A percentile compares a stretch with the other conserved stretches of the same genome.
These are phyloP conservation scores for Temnothorax ravouxi DNA, from an alignment of 2,888 invertebrate species.

Conservation along the genomic window DNA sequence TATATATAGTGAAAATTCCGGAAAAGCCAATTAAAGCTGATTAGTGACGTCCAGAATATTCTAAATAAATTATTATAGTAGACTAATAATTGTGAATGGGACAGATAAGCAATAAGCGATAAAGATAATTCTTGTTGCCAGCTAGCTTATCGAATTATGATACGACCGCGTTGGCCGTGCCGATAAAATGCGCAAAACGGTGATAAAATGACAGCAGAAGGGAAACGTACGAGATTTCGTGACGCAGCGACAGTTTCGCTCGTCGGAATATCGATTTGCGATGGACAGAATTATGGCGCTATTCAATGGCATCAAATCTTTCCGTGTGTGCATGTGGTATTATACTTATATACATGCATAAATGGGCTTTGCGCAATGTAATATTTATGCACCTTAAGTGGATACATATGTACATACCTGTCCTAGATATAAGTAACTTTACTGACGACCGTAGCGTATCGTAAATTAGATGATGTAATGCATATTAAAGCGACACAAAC, in stretches of 20 bases:
- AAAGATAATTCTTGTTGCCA: conserved; percentile 3
- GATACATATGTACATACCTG: neutral
- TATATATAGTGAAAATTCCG: neutral
- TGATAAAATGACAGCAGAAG: neutral
- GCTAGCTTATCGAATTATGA: conserved; percentile 10
- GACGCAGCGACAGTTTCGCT: neutral
- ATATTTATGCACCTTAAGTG: conserved; percentile 32
- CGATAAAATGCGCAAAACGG: neutral
- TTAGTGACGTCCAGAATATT: neutral
- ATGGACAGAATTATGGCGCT: neutral
- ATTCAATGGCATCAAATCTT: conserved; percentile 5
- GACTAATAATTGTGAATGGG: neutral
- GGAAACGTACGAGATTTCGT: neutral
- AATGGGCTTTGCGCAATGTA: conserved; percentile 51
- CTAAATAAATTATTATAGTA: neutral
- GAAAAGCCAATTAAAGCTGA: neutral
- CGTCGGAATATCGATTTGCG: neutral
- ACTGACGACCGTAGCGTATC: neutral
- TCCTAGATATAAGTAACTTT: conserved; percentile 32
- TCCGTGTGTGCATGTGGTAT: neutral
- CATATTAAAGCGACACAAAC: conserved; percentile 2
- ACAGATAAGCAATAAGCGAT: neutral
- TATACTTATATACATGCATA: conserved; percentile 1
- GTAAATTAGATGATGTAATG: conserved; percentile 20
- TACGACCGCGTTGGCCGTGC: neutral